Evolutionary conservation across 2,888 invertebrate genomes (phyloP), one percentile per base, ranked within the genome.

Genomic region (Zaprionus bogoriensis): DNA sequence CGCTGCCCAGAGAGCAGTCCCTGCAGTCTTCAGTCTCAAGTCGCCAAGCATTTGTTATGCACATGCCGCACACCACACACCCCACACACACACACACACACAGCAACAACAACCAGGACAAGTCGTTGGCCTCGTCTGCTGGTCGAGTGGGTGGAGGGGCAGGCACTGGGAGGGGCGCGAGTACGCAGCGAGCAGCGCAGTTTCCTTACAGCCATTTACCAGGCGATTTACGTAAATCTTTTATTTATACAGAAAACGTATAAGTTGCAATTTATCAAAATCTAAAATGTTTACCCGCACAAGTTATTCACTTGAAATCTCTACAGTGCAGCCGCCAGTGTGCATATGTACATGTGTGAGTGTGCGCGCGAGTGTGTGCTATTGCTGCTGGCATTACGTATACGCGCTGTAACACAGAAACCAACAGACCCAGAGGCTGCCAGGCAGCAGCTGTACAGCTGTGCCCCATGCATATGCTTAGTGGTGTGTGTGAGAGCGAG

Each of bases 231-330:
- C 82, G 86, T 83, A 87, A 87, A 83, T 83, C 83, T 83, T 83
- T 83, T 83, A 83, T 83, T 83, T 83, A 87, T 83, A 87, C 86
- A 82, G 80, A 80, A 80, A 80, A 86, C 87, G 87, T 84, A 86
- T 84, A 86, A 87, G 87, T 84, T 87, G 87, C 87, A 87, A 87
- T 84, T 84, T 84, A 84, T 84, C 87, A 84, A 84, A 87, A 83
- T 83, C 82, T 87, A 87, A 87, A 87, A 86, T 84, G 87, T 84
- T 84, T 87, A 87, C 87, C 87, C 82, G 78, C 84, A 87, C 87
- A 84, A 87, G 87, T 87, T 86, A 87, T 87, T 84, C 87, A 80
- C 83, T 86, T 84, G 87, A 87, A 87, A 86, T 86, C 87, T 81
- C 81, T 72, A 86, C 77, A 76, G 66, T 65, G 74, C 74, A 75